These are phyloP conservation scores for Cygnus olor DNA, from an alignment of 2,797 vertebrate species.

Conservation along the genomic window DNA sequence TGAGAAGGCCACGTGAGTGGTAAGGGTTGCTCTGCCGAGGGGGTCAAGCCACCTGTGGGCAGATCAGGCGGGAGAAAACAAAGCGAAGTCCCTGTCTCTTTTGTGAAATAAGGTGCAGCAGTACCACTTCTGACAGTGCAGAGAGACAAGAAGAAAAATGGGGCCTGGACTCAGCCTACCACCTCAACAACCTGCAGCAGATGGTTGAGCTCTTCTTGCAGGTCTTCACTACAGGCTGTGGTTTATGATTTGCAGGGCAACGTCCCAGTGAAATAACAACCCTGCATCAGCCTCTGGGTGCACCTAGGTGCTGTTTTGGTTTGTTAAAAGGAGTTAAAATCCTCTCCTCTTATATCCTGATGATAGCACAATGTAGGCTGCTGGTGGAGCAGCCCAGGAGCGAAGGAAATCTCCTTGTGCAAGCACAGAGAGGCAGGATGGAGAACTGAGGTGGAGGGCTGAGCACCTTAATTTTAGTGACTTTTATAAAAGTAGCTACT, in stretches of 20 bases:
- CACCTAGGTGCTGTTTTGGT: not conserved
- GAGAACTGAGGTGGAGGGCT: rapidly evolving
- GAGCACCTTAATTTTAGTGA: rapidly evolving
- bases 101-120: not conserved
- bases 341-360: not conserved
- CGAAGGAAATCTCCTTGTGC: not conserved
- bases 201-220: not conserved
- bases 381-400: not conserved
- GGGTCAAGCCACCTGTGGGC: not conserved
- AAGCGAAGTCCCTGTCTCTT: not conserved
- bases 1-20: rapidly evolving
- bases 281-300: not conserved
- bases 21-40: not conserved
- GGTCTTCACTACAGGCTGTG: not conserved
- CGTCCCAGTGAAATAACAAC: not conserved
- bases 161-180: not conserved
- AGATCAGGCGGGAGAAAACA: not conserved
- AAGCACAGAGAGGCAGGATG: not conserved
- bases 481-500: not conserved
- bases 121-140: not conserved
- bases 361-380: not conserved
- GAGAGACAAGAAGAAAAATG: not conserved
- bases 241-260: not conserved
- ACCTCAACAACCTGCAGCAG: rapidly evolving
- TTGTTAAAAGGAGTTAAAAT: not conserved